Base-by-base conservation (phyloP, 2,113 vertebrate genomes). In the Epinephelus moara region DNA sequence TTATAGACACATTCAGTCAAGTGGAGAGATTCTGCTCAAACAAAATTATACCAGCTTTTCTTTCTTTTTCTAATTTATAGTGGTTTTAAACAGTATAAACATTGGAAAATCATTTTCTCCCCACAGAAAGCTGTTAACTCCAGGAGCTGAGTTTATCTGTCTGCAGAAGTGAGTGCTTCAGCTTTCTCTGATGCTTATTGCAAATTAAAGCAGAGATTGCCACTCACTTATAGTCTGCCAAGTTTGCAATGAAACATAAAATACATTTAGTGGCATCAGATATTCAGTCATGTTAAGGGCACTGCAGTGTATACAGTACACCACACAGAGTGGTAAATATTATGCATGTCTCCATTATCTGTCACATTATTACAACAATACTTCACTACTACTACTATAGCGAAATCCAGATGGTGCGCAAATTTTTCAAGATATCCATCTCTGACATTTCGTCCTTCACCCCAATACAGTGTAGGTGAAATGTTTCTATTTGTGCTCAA, bases 1-100 rank as follows among this genome's bases (percentile, higher is more conserved):
- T 98, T 98, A 98, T 97, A 97, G 97, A 99, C 97, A 97, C 96
- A 96, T 98, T 97, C 95, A 96, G 96, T 96, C 95, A 96, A 97
- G 97, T 96, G 93, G 96, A 98, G 96, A 96, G 96, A 96, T 96
- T 97, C 96, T 93, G 94, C 88, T 96, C 92, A 85, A 95, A 95
- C 95, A 94, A 95, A 97, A 97, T 96, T 92, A 95, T 91, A 91
- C 75, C 89, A 87, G 85, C 60, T 45, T 82, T 77, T 82, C 81
- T 91, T 86, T 91, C 59, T 79, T 84, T 85, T 83, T 92, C 85
- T 70, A 88, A 93, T 91, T 94, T 82, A 87, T 90, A 84, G 87
- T 81, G 56, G 60, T 92, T 94, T 93, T 82, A 95, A 94, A 93
- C 73, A 84, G 78, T 92, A 90, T 93, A 91, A 93, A 94, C 92